Evolutionary conservation across 2,797 vertebrate species (phyloP).

Genomic region (Otolemur crassicaudatus): DNA sequence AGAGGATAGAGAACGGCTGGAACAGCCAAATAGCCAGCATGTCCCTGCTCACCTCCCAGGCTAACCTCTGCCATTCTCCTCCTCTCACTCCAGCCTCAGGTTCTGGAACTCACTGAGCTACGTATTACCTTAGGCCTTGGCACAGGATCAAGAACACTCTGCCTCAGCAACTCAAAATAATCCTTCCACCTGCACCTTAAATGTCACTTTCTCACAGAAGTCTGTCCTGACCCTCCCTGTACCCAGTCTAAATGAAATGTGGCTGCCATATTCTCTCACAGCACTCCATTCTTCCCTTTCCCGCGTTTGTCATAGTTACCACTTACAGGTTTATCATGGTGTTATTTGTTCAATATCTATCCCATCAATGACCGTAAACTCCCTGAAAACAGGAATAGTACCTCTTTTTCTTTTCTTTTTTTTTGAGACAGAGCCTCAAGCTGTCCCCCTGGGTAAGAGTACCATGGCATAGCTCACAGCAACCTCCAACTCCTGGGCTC

Average conservation of each 20-base stretch:
- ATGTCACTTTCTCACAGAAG: not conserved
- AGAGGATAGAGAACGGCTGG: not conserved
- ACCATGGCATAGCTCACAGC: too few relatives aligned
- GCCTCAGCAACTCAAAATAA: conserved; percentile 17
- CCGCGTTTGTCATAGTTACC: not conserved
- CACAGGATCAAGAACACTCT: not conserved
- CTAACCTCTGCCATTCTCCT: not conserved
- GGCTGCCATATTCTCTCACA: not conserved
- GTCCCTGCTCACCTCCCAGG: not conserved
- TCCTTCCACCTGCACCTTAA: not conserved
- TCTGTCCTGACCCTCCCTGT: not conserved
- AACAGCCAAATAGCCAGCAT: not conserved
- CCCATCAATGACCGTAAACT: not conserved
- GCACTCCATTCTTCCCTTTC: not conserved
- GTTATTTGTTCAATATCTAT: not conserved
- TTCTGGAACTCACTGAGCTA: not conserved
- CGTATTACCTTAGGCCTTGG: not conserved
- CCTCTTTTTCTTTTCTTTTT: conserved; percentile 4
- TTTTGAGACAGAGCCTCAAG: too few relatives aligned
- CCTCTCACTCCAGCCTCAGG: not conserved
- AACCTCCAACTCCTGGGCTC: too few relatives aligned
- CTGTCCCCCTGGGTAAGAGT: too few relatives aligned
- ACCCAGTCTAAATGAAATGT: not conserved
- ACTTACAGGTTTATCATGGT: not conserved
- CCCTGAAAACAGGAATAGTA: not conserved